Evolutionary conservation across 2,888 invertebrate species (phyloP), one percentile per base, ranked within the genome.

Genomic region (Pristionchus mayeri): DNA sequence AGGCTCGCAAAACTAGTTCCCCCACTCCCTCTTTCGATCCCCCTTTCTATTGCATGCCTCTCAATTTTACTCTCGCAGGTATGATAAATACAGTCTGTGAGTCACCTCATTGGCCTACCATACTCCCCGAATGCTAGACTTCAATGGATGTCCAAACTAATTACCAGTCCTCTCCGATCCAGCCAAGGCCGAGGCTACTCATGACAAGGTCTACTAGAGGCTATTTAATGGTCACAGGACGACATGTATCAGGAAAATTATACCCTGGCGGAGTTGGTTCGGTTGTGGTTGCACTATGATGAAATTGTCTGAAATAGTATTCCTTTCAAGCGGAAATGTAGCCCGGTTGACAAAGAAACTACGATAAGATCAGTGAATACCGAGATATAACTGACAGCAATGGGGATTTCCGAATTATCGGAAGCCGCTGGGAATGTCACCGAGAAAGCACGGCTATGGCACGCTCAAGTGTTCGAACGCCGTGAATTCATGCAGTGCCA

Each of bases 401-500:
- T 44, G 44, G 44, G 44, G 7, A 7, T 4, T 54, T 3, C 4
- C 54, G 54, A 3, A 21, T 7, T 13, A 37, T 21, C 48, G 76
- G 76, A 50, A 50, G 76, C 57, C n/a, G 80, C 80, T 80, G 57
- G 84, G 84, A 75, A 84, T 84, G 84, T 37, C 52, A 84, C 84
- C 84, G 84, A 71, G 84, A 84, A 84, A 75, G 75, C 84, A 84
- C 84, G 84, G 84, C 84, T 75, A 84, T 82, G 84, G 40, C 75
- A 84, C 75, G 54, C 30, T 34, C 30, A 57, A 30, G 75, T 50
- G 75, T 16, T 40, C 52, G 71, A 71, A 71, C 52, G 84, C 89
- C 89, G 89, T 89, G 89, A 89, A 89, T 89, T 89, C 89, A 89
- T 89, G 89, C 88, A 89, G 89, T 89, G 89, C 89, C 89, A 89